Conservation (phyloP, 2,113 vertebrate genomes). For the Cyanoderma ruficeps region DNA sequence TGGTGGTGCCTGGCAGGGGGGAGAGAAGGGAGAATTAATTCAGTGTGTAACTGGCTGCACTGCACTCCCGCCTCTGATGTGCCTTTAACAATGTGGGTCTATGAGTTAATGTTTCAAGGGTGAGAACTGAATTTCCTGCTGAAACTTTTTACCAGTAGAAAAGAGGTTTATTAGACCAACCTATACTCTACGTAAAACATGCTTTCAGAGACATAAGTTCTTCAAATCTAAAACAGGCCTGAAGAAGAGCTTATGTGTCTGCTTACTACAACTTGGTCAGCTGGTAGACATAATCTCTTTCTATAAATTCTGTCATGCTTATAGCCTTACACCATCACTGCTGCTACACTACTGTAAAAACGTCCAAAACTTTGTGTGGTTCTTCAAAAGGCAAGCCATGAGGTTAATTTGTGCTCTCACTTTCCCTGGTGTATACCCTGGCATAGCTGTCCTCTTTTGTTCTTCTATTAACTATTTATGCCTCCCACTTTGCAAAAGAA, state of each 20-base stretch:
- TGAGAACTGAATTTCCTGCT: not conserved
- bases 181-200: not conserved
- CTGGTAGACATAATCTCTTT: not conserved
- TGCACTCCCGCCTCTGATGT: not conserved
- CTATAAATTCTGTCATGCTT: not conserved
- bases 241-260: not conserved
- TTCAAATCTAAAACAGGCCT: not conserved
- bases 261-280: not conserved
- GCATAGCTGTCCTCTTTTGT: not conserved
- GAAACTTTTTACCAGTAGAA: not conserved
- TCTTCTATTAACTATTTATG: conserved; percentile 38
- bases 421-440: not conserved
- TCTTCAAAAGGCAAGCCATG: not conserved
- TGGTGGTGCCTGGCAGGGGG: not conserved
- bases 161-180: not conserved
- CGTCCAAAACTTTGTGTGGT: accelerated
- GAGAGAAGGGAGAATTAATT: not conserved
- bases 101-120: not conserved
- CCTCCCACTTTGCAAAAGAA: not conserved
- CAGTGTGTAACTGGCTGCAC: not conserved
- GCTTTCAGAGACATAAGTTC: not conserved
- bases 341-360: not conserved
- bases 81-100: not conserved
- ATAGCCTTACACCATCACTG: not conserved
- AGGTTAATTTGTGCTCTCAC: not conserved